Evolutionary conservation across 2,797 vertebrate genomes (phyloP), one percentile per base, ranked within the genome.

Genomic region (Limosa lapponica): DNA sequence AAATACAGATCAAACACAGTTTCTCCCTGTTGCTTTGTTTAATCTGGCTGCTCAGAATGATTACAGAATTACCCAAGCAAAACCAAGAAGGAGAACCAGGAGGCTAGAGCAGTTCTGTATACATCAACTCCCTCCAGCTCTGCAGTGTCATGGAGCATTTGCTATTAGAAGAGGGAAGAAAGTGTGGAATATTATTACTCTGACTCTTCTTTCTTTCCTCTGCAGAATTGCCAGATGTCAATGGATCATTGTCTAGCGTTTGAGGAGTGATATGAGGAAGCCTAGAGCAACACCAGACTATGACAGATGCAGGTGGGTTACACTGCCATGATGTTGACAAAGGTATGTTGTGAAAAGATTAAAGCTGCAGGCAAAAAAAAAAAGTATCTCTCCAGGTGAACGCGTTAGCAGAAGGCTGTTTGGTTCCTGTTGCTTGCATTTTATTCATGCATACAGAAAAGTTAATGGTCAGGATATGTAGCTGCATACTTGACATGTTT

Each of bases 401-500:
- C 32, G 43, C 6, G 23, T 65, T 84, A 46, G 48, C 70, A 89
- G 87, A 79, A 66, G 36, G 34, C 16, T n/a, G 6, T 54, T 87
- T 73, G 73, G 54, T 87, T 95, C 89, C 73, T 58, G 36, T 72
- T 80, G 82, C 64, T 93, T 15, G 3, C 37, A 0, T 92, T 90
- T 93, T 93, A 78, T 93, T 93, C 77, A 64, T 93, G 48, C 74
- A 83, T 73, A 77, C 62, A 85, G 82, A 86, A 30, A 90, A 81
- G 69, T 89, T 97, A 95, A 95, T 85, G 79, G 93, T 80, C 69
- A 88, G 85, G 89, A 82, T 83, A 78, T 85, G 80, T 83, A 91
- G 58, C 66, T 92, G 57, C 64, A 84, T 49, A 52, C 89, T 78
- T 93, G 91, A 83, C 59, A 59, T 67, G 62, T 94, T 93, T 96